Base-by-base conservation (phyloP, 2,888 invertebrate species). In the Brachylomia viminalis region DNA sequence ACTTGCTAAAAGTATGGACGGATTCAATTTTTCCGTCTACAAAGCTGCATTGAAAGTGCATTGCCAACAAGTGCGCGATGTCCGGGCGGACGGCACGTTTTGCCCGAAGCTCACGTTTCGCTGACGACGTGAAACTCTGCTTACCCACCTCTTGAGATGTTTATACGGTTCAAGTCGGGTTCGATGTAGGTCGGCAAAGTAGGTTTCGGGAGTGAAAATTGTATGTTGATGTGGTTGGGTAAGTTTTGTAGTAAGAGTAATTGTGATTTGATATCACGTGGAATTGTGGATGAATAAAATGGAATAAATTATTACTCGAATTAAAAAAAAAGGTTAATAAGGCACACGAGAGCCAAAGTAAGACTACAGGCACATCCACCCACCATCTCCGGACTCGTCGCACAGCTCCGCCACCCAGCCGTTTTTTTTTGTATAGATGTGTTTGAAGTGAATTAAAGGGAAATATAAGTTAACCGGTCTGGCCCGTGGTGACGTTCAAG, bases 21-120 rank as follows among this genome's bases (percentile, higher is more conserved):
- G 79, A 65, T 82, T 74, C 65, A 85, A 87, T 84, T 85, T 86
- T 86, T 87, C 75, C 33, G 79, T 79, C 82, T 72, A 85, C 81
- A 84, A 85, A 82, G 79, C 84, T 87, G 85, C 85, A 86, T 82
- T 27, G 75, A 79, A 82, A 85, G 77, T 86, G 83, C 87, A 86
- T 79, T 76, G 84, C 83, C 87, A 82, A 88, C 85, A 86, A 87
- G 88, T 86, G 75, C 80, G 65, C 71, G 78, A 77, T 80, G 85
- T 76, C 79, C 77, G 77, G 73, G 75, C 72, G 76, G 82, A 73
- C 75, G 86, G 83, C 89, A 89, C 89, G 89, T 89, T 83, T 77
- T 73, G 75, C 68, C 65, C 80, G 64, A 78, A 78, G 82, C 87
- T 80, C 88, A 88, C 89, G 89, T 89, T 85, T 81, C 67, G 89